A percentile compares a stretch with the other conserved stretches of the same genome.
These are phyloP conservation scores for Tetranychus cinnabarinus DNA, from an alignment of 1,140 invertebrate species.

Conservation along the genomic window DNA sequence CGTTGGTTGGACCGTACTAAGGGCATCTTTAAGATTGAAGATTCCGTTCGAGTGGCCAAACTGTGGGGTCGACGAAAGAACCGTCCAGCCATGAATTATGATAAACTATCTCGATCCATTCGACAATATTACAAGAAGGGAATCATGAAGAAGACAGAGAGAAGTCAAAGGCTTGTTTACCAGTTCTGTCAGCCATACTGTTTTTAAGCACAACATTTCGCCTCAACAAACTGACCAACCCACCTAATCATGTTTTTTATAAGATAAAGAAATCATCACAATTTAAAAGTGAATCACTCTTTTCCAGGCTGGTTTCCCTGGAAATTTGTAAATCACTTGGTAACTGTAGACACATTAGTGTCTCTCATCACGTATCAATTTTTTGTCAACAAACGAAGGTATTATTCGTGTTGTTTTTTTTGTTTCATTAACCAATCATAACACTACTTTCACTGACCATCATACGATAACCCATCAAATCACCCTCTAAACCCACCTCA, in stretches of 20 bases:
- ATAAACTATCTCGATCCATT: slow-evolving; percentile 90
- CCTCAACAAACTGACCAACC: background rate
- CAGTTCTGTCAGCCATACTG: slow-evolving; percentile 91
- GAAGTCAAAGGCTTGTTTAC: slow-evolving; percentile 91
- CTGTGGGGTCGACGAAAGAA: slow-evolving; percentile 95
- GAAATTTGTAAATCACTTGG: slow-evolving; percentile 5
- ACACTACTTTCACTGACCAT: background rate
- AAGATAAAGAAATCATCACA: background rate
- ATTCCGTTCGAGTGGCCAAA: slow-evolving; percentile 77
- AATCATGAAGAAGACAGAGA: slow-evolving; percentile 98
- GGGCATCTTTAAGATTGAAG: slow-evolving; percentile 97
- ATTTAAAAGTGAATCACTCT: background rate
- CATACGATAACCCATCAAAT: too few relatives aligned
- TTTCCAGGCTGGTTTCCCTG: background rate
- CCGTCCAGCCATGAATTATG: slow-evolving; percentile 97
- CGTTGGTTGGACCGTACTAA: slow-evolving; percentile 80
- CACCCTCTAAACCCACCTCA: too few relatives aligned
- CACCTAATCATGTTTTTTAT: background rate
- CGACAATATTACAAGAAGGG: slow-evolving; percentile 97
- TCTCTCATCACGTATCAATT: background rate
- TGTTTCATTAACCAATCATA: background rate
- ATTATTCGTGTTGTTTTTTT: background rate
- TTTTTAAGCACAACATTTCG: slow-evolving; percentile 29
- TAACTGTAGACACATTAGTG: background rate
- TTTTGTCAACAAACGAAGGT: background rate